Evolutionary conservation across 2,888 invertebrate species (phyloP).

Genomic region (Alsophila aescularia): DNA sequence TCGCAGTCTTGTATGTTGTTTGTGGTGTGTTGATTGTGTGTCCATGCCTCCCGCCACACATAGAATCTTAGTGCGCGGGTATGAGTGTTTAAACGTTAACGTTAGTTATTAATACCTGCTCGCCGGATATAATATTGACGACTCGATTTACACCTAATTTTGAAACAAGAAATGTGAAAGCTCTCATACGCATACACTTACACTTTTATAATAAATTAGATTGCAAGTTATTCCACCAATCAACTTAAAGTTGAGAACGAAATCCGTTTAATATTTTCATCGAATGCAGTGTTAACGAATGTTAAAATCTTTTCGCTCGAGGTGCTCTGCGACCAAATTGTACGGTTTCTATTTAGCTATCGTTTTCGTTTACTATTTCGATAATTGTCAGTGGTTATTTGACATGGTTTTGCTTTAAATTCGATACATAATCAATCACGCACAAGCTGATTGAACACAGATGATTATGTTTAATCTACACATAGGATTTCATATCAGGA

Average conservation of each 20-base stretch:
- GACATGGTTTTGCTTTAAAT: slow-evolving; percentile 4
- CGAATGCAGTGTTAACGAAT: slow-evolving; percentile 1
- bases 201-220: slow-evolving; percentile 4
- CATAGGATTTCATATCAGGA: slow-evolving; percentile 1
- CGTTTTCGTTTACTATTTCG: neutral
- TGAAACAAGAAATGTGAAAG: neutral
- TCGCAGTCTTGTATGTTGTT: no score
- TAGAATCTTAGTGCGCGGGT: no score
- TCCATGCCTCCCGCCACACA: no score
- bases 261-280: neutral
- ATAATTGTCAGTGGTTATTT: neutral
- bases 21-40: no score
- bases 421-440: neutral
- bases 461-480: neutral
- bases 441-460: neutral
- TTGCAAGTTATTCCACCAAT: neutral
- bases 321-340: neutral
- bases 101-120: no score
- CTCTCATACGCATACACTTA: neutral
- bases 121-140: no score
- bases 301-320: slow-evolving; percentile 2
- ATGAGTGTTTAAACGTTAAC: no score
- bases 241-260: slow-evolving; percentile 1
- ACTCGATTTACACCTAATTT: neutral
- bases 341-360: no score